These are phyloP conservation scores for Lucifuga dentata DNA, from an alignment of 2,113 vertebrate genomes.

Conservation along the genomic window DNA sequence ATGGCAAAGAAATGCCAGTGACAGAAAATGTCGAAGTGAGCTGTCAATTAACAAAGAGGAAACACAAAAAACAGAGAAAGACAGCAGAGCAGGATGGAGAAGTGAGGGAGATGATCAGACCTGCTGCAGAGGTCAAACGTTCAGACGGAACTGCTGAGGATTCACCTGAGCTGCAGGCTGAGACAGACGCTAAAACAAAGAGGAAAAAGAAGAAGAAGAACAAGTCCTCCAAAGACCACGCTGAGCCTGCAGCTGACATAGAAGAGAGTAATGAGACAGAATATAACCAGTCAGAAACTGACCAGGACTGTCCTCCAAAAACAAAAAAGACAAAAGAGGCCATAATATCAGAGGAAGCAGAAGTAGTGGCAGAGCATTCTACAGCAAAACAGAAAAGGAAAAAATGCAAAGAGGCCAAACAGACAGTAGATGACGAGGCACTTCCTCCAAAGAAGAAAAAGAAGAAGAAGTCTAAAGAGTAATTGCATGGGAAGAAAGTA, in stretches of 20 bases:
- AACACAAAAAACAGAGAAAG: constrained; percentile 52
- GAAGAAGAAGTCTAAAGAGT: constrained; percentile 47
- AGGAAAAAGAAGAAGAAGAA: constrained; percentile 62
- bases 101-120: accelerated
- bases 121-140: constrained; percentile 7
- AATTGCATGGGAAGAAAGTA: not conserved
- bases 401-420: constrained; percentile 48
- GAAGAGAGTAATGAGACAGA: not conserved
- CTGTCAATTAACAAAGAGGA: constrained; percentile 42
- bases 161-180: not conserved
- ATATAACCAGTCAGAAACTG: not conserved
- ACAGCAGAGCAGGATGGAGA: constrained; percentile 1
- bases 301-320: not conserved
- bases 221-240: constrained; percentile 44
- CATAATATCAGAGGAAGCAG: not conserved
- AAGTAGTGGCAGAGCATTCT: not conserved
- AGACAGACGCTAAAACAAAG: constrained; percentile 5
- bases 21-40: constrained; percentile 11
- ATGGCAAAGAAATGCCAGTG: not conserved
- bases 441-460: constrained; percentile 59
- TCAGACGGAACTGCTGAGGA: constrained; percentile 1
- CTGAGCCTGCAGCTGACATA: constrained; percentile 4
- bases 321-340: constrained; percentile 42
- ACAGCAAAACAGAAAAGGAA: constrained; percentile 56
- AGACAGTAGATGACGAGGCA: not conserved